Percentiles rank a stretch among this genome's conserved stretches.
These are phyloP conservation scores for Tapirus terrestris DNA, from an alignment of 2,113 vertebrate genomes.

Conservation along the genomic window DNA sequence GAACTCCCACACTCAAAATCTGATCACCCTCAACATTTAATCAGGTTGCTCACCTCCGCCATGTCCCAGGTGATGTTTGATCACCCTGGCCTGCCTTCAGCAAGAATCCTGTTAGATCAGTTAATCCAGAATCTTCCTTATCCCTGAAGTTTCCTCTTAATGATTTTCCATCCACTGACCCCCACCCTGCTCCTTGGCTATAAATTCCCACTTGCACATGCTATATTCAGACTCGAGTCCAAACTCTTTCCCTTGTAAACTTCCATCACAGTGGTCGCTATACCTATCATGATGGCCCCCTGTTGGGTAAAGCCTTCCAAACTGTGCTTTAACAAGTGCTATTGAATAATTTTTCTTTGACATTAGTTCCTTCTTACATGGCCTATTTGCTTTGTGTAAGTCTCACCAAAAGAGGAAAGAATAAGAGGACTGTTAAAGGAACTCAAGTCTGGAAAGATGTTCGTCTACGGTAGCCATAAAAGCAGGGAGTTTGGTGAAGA, in stretches of 20 bases:
- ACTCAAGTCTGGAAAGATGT: background rate
- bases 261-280: background rate
- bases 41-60: background rate
- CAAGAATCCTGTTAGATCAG: background rate
- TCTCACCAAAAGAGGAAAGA: background rate
- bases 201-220: background rate
- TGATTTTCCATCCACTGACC: background rate
- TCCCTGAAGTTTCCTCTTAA: background rate
- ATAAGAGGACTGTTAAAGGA: background rate
- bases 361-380: background rate
- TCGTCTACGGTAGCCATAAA: background rate
- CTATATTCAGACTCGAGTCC: background rate
- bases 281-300: background rate
- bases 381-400: background rate
- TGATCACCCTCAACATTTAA: background rate
- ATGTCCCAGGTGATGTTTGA: background rate
- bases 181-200: background rate
- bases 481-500: background rate
- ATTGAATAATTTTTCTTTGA: background rate
- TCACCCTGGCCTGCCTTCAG: background rate
- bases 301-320: background rate
- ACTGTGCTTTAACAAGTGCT: background rate
- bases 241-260: background rate
- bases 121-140: background rate
- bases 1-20: background rate